Percentiles rank a stretch among this genome's conserved stretches.
These are phyloP conservation scores for Uria lomvia DNA, from an alignment of 2,113 vertebrate species.

Conservation along the genomic window DNA sequence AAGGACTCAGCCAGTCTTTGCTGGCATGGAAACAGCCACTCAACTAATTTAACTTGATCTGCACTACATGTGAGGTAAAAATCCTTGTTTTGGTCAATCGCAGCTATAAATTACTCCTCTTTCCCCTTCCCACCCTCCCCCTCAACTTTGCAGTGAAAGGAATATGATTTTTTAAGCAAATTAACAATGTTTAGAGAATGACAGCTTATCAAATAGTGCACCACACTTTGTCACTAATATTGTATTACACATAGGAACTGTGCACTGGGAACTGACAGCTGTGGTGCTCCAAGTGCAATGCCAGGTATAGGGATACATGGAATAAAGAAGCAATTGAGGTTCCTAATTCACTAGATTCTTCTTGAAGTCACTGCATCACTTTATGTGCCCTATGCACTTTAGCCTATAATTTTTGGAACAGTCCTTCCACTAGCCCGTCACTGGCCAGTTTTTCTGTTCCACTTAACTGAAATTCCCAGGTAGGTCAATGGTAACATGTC, in stretches of 20 bases:
- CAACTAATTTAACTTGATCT: constrained; percentile 9
- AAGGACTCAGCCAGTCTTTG: not conserved
- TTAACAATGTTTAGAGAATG: not conserved
- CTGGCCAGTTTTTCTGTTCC: not conserved
- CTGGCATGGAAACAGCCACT: not conserved
- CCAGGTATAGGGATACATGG: not conserved
- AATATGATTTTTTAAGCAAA: not conserved
- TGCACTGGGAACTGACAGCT: not conserved
- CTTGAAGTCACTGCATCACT: not conserved
- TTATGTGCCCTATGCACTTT: not conserved
- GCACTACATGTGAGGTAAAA: not conserved
- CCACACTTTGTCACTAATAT: not conserved
- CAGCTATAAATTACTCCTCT: not conserved
- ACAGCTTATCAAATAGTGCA: not conserved
- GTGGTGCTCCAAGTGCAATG: not conserved
- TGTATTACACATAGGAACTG: not conserved
- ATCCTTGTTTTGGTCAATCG: not conserved
- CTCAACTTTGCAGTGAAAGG: not conserved
- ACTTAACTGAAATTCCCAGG: not conserved
- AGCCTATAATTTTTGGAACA: not conserved
- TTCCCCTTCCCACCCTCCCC: not conserved
- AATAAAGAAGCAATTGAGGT: not conserved
- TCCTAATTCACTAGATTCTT: not conserved
- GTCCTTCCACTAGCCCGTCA: not conserved
- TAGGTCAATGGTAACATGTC: not conserved